These are phyloP conservation scores for Microcebus lehilahytsara DNA, from an alignment of 2,113 vertebrate species.

Conservation along the genomic window DNA sequence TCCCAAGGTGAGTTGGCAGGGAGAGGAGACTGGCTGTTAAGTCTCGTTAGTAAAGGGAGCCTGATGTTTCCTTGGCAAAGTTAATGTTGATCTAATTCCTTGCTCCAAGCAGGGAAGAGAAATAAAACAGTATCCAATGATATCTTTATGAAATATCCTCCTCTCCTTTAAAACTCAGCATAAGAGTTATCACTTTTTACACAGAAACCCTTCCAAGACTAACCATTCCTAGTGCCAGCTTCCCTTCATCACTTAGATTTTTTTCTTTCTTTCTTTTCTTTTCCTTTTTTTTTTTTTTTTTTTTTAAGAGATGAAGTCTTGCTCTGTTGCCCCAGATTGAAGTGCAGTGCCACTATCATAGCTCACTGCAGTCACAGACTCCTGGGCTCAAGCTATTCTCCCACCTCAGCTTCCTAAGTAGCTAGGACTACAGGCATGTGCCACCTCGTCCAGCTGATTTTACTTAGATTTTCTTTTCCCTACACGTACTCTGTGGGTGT, in stretches of 20 bases:
- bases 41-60: not conserved
- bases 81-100: not conserved
- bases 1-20: not conserved
- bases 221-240: not conserved
- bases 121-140: not conserved
- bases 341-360: too few species aligned
- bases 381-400: too few species aligned
- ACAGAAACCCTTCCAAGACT: not conserved
- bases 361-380: too few species aligned
- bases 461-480: too few species aligned
- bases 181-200: not conserved
- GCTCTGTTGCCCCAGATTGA: too few species aligned
- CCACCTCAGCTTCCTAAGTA: too few species aligned
- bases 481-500: not conserved
- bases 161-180: not conserved
- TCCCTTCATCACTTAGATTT: not conserved
- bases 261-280: not conserved
- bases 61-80: slow-evolving; percentile 12
- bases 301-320: too few species aligned
- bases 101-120: not conserved
- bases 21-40: not conserved
- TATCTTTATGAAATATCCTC: not conserved
- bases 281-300: too few species aligned
- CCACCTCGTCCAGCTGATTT: too few species aligned
- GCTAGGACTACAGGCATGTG: too few species aligned